phyloP scores from a whole-genome alignment of 2,113 vertebrate genomes.

The Cryptomyrus ogoouensis region DNA sequence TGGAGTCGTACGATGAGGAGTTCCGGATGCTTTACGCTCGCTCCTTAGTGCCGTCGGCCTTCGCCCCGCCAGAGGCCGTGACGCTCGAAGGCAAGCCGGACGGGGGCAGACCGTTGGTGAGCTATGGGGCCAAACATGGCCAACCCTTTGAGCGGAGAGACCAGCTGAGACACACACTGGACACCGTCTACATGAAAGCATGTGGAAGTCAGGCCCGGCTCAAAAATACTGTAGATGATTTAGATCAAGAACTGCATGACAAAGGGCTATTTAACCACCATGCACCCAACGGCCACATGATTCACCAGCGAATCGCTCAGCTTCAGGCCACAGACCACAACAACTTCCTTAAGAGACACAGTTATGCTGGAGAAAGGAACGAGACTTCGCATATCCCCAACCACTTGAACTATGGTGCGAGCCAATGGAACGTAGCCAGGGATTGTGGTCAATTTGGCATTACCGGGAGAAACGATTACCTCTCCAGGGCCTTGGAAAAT shows the following conservation, averaged over 20 bases:
- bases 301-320: slow-evolving; percentile 58
- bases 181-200: slow-evolving; percentile 67
- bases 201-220: slow-evolving; percentile 58
- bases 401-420: slow-evolving; percentile 58
- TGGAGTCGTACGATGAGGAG: slow-evolving; percentile 90
- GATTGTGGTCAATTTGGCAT: slow-evolving; percentile 59
- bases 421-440: slow-evolving; percentile 71
- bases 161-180: slow-evolving; percentile 68
- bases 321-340: slow-evolving; percentile 61
- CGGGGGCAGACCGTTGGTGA: slow-evolving; percentile 57
- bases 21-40: slow-evolving; percentile 87
- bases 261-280: slow-evolving; percentile 51
- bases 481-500: slow-evolving; percentile 57
- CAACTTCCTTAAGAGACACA: slow-evolving; percentile 82
- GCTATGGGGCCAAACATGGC: slow-evolving; percentile 60
- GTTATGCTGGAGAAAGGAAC: slow-evolving; percentile 84
- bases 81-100: slow-evolving; percentile 56
- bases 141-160: slow-evolving; percentile 65
- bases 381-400: slow-evolving; percentile 62
- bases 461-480: slow-evolving; percentile 54
- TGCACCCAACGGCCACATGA: slow-evolving; percentile 54
- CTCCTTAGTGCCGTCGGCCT: slow-evolving; percentile 68
- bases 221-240: slow-evolving; percentile 26
- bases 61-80: slow-evolving; percentile 55
- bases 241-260: slow-evolving; percentile 58